phyloP scores from a whole-genome alignment of 2,888 invertebrate species.

The Glyphotaelius pellucidus region DNA sequence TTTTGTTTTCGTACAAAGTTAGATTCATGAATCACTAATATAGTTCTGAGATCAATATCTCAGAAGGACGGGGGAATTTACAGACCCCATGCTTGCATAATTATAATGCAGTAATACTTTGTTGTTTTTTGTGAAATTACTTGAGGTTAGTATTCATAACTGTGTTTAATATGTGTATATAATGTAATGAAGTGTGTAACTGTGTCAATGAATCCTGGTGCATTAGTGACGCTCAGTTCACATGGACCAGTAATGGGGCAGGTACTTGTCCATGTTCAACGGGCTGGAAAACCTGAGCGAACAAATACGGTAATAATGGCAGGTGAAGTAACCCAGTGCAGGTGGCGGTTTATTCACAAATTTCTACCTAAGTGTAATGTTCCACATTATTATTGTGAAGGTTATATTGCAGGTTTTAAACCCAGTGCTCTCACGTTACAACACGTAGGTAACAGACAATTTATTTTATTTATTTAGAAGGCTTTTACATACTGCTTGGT shows the following conservation, averaged over 20 bases:
- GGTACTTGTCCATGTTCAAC: not conserved
- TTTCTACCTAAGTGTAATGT: not conserved
- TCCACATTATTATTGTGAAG: not conserved
- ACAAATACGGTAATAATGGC: not conserved
- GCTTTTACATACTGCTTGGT: too few relatives aligned
- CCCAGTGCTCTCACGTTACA: too few relatives aligned
- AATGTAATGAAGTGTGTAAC: slow-evolving; percentile 20
- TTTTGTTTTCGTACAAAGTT: too few relatives aligned
- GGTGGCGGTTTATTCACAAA: not conserved
- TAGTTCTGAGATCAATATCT: too few relatives aligned
- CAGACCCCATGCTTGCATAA: too few relatives aligned
- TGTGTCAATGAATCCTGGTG: not conserved
- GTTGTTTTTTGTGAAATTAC: too few relatives aligned
- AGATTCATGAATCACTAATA: too few relatives aligned
- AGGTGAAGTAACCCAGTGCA: not conserved
- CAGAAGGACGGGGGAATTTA: too few relatives aligned
- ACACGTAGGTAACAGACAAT: too few relatives aligned
- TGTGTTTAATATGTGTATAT: not conserved
- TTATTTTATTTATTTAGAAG: too few relatives aligned
- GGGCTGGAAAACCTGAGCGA: not conserved
- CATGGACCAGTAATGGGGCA: not conserved
- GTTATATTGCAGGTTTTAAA: not conserved
- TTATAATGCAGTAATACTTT: too few relatives aligned
- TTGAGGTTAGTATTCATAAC: not conserved
- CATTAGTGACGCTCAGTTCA: not conserved